Conservation (phyloP, 2,113 vertebrate genomes). For the Sterna hirundo region DNA sequence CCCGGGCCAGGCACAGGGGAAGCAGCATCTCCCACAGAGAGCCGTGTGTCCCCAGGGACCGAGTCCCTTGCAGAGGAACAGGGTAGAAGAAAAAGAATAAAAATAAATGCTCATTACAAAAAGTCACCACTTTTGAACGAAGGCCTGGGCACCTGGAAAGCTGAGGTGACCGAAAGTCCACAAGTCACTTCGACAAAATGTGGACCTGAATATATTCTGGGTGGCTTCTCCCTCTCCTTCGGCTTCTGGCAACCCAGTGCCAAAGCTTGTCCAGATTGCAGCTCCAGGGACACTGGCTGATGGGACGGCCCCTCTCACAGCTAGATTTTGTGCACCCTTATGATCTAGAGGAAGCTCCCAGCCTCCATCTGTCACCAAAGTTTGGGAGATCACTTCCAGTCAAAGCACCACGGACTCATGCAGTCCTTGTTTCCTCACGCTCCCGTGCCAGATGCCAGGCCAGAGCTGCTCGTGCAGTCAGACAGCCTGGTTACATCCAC, state of each 20-base stretch:
- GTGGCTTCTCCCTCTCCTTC: neutral
- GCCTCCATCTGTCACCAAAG: neutral
- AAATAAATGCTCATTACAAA: neutral
- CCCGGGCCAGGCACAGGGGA: rapidly evolving
- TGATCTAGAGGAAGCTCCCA: neutral
- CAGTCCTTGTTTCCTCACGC: neutral
- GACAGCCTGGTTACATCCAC: neutral
- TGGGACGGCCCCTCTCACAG: neutral
- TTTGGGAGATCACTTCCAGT: neutral
- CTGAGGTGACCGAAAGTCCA: neutral
- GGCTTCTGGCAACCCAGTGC: neutral
- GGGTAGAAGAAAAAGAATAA: neutral
- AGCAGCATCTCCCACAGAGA: neutral
- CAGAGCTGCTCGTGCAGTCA: neutral
- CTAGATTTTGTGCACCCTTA: neutral
- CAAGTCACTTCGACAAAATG: neutral
- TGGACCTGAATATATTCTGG: neutral
- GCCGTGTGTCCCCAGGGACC: neutral
- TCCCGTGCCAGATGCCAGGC: neutral
- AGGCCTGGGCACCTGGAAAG: neutral
- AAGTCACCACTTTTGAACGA: neutral
- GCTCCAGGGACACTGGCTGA: neutral
- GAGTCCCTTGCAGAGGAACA: neutral
- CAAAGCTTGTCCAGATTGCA: neutral
- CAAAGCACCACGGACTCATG: neutral